These are phyloP conservation scores for Calameuta pallipes DNA, from an alignment of 2,888 invertebrate genomes.

Conservation along the genomic window DNA sequence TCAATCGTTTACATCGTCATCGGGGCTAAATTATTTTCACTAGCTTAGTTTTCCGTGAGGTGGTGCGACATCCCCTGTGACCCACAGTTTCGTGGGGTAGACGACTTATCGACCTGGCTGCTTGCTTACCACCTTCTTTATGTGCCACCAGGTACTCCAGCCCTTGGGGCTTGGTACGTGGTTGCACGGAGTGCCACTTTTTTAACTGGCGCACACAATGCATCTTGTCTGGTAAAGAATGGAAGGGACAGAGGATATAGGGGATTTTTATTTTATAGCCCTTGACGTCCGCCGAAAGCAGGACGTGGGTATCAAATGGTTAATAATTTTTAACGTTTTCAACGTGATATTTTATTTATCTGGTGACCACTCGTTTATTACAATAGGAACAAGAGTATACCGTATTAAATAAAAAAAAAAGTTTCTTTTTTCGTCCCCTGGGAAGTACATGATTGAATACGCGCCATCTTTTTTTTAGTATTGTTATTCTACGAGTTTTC, in stretches of 20 bases:
- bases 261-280: background rate
- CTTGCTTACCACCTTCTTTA: slow-evolving; percentile 39
- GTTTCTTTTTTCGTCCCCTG: background rate
- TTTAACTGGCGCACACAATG: background rate
- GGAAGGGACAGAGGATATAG: background rate
- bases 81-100: slow-evolving; percentile 37
- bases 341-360: background rate
- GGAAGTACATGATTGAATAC: background rate
- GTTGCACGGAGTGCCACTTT: background rate
- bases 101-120: slow-evolving; percentile 60
- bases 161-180: background rate
- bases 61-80: background rate
- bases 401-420: background rate
- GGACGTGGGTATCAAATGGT: background rate
- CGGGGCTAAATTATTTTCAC: background rate
- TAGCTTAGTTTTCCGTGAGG: background rate
- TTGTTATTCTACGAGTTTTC: background rate
- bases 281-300: background rate
- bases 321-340: background rate
- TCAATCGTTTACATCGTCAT: background rate
- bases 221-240: background rate
- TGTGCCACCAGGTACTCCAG: slow-evolving; percentile 21
- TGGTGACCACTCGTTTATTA: slow-evolving; percentile 22
- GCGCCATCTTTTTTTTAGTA: background rate
- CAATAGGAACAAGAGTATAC: slow-evolving; percentile 20